Percentiles rank a stretch among this genome's conserved stretches.
Conservation (phyloP, 1,140 invertebrate species). For the Pseudomyrmex pallidus region DNA sequence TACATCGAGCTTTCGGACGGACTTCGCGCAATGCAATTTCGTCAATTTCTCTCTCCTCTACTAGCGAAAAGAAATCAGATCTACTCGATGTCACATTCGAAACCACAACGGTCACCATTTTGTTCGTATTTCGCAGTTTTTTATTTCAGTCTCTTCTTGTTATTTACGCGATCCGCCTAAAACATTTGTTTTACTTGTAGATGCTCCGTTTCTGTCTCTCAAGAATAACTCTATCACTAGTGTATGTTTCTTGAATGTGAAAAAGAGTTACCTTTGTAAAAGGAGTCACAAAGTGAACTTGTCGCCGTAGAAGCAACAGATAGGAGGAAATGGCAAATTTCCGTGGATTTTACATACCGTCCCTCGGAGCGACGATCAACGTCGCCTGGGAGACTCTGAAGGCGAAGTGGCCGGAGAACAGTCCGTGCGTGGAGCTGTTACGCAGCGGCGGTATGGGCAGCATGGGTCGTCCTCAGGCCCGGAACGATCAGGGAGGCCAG, state of each 20-base stretch:
- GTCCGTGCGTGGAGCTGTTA: conserved; percentile 85
- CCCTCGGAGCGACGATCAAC: conserved; percentile 90
- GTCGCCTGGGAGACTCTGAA: conserved; percentile 92
- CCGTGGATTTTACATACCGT: conserved; percentile 88
- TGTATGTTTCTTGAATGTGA: background rate
- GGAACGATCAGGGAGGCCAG: conserved; percentile 80
- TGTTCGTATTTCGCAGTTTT: no score
- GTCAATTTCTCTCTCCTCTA: background rate
- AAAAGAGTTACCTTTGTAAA: background rate
- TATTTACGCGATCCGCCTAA: no score
- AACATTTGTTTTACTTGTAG: no score
- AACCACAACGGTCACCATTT: no score
- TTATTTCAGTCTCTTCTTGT: no score
- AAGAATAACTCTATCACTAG: background rate
- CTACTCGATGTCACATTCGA: no score
- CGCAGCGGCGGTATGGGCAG: conserved; percentile 70
- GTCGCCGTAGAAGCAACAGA: conserved; percentile 60
- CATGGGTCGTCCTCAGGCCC: conserved; percentile 69
- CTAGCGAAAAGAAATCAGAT: background rate
- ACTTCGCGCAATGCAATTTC: no score
- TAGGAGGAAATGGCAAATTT: conserved; percentile 86
- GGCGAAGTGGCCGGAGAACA: conserved; percentile 90
- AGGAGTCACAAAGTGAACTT: conserved; percentile 16
- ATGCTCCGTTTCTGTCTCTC: background rate
- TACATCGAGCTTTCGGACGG: no score